Evolutionary conservation across 1,140 invertebrate species (phyloP).

Genomic region (Dreissena polymorpha): DNA sequence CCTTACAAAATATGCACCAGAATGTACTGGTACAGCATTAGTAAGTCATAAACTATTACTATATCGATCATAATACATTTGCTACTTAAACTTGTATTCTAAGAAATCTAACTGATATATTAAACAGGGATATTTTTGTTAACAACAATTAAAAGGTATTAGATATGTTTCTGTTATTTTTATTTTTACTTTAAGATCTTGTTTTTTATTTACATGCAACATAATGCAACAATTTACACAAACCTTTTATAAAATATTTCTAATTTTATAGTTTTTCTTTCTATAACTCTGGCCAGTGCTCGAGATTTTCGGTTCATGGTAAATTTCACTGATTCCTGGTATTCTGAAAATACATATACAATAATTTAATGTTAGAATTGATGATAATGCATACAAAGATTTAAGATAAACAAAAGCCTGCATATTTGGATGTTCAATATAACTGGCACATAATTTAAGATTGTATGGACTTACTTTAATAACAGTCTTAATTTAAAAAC

Average conservation of each 20-base stretch:
- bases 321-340: conserved; percentile 89
- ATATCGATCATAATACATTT: too few species aligned
- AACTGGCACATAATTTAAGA: neutral
- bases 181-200: too few species aligned
- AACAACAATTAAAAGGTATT: too few species aligned
- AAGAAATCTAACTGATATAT: too few species aligned
- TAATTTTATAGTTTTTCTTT: conserved; percentile 92
- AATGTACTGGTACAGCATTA: too few species aligned
- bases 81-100: too few species aligned
- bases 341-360: conserved; percentile 82
- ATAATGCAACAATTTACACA: conserved; percentile 9
- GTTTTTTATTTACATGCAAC: neutral
- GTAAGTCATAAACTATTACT: too few species aligned
- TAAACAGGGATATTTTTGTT: too few species aligned
- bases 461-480: neutral
- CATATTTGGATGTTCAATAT: neutral
- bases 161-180: too few species aligned
- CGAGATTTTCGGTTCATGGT: conserved; percentile 90
- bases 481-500: neutral
- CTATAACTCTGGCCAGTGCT: conserved; percentile 91
- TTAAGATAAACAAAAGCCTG: neutral
- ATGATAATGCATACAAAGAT: neutral
- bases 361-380: neutral
- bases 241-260: conserved; percentile 97
- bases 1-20: too few species aligned